Percentiles rank a stretch among this genome's conserved stretches.
These are phyloP conservation scores for Oncorhynchus kisutch DNA, from an alignment of 2,113 vertebrate species.

Conservation along the genomic window DNA sequence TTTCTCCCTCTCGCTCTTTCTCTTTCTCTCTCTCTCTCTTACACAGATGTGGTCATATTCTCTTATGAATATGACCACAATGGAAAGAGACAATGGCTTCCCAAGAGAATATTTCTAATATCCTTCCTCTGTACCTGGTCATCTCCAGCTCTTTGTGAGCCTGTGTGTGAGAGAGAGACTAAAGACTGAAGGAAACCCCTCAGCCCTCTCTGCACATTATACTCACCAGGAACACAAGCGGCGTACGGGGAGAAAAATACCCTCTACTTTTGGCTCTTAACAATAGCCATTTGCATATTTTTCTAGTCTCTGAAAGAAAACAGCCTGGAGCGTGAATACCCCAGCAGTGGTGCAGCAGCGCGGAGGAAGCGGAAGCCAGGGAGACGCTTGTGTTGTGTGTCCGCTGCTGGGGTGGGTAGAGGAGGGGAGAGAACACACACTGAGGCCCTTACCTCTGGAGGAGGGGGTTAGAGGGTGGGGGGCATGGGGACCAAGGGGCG, in stretches of 20 bases:
- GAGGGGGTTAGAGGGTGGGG: slow-evolving; percentile 15
- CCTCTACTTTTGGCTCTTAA: slow-evolving; percentile 54
- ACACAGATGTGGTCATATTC: neutral
- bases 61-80: slow-evolving; percentile 7
- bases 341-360: slow-evolving; percentile 56
- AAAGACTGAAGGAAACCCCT: neutral
- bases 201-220: neutral
- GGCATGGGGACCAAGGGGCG: slow-evolving; percentile 11
- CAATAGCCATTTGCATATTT: slow-evolving; percentile 80
- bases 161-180: neutral
- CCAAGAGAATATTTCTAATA: slow-evolving; percentile 49
- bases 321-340: slow-evolving; percentile 74
- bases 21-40: neutral
- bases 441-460: slow-evolving; percentile 56
- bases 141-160: slow-evolving; percentile 5
- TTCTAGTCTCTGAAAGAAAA: slow-evolving; percentile 74
- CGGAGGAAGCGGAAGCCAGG: slow-evolving; percentile 63
- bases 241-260: neutral
- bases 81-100: slow-evolving; percentile 28
- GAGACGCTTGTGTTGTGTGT: slow-evolving; percentile 49
- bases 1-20: too few species aligned
- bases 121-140: slow-evolving; percentile 30
- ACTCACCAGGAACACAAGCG: slow-evolving; percentile 4
- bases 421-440: slow-evolving; percentile 20
- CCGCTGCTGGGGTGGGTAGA: slow-evolving; percentile 44